Base-by-base conservation (phyloP, 2,888 invertebrate genomes). In the Coelopa pilipes region DNA sequence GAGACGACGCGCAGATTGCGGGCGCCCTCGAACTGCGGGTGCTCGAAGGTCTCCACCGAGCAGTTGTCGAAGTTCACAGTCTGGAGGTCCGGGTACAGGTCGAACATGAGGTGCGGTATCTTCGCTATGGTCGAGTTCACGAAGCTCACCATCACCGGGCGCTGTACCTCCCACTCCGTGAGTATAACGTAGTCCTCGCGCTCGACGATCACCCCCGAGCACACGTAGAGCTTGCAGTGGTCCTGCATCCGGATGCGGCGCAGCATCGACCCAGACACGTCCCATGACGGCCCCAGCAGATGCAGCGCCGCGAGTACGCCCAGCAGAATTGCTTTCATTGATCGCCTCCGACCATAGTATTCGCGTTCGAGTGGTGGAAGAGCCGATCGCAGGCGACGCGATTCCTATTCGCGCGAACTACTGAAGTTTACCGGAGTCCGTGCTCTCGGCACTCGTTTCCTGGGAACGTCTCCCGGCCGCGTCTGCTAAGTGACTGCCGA, bases 231-330 rank as follows among this genome's bases (percentile, higher is more conserved):
- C 47, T 76, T 80, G 75, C 86, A 86, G 76, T 86, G 86, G 78
- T 86, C 87, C 82, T 87, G 83, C 82, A 86, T 79, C 83, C 87
- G 86, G 72, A 86, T 81, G 75, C 87, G 86, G 46, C 86, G 84
- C 77, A 86, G 69, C 71, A 71, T 72, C 86, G 86, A 3, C 82
- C 85, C 9, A 75, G 60, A 49, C 4, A 57, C 72, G 53, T n/a
- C 21, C 34, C 66, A 57, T 47, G 46, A 57, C 63, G 46, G 17
- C 34, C 55, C 45, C 59, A 65, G 46, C 53, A 57, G 57, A 21
- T 75, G 74, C 57, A 74, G 47, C 24, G 71, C 73, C 13, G 73
- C 75, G 13, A 70, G 50, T 13, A 71, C 70, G 69, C 74, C 73
- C 17, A 69, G 71, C 62, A 75, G 10, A 13, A 71, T 12, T 45